Evolutionary conservation across 2,113 vertebrate genomes (phyloP).

Genomic region (Calyptommatus sinebrachiatus): DNA sequence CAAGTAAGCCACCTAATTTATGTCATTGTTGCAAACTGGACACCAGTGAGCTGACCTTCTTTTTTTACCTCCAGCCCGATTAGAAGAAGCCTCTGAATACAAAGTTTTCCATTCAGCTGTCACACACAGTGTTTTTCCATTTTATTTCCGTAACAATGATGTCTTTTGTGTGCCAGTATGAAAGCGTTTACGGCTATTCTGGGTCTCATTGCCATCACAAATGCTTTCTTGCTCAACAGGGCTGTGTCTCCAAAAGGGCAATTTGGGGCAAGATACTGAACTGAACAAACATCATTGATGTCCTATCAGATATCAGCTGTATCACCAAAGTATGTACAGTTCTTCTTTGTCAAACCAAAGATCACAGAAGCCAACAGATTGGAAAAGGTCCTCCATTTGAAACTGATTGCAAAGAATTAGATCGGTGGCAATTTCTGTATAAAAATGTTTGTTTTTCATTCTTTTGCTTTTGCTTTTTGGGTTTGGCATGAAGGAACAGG

Average conservation of each 20-base stretch:
- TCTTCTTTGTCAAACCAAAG: background rate
- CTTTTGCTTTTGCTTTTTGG: too few species aligned
- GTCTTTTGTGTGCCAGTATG: background rate
- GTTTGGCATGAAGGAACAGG: too few species aligned
- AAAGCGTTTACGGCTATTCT: background rate
- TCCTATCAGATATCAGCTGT: background rate
- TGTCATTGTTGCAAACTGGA: background rate
- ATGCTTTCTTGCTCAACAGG: background rate
- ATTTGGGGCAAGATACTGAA: background rate
- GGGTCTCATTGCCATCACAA: fast-evolving
- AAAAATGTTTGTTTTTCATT: too few species aligned
- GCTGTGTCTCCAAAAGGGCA: background rate
- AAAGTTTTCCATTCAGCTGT: background rate
- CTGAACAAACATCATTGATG: background rate
- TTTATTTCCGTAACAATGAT: background rate
- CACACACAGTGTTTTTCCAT: background rate
- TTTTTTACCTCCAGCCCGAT: background rate
- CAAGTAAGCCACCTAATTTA: too few species aligned
- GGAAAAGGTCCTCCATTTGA: background rate
- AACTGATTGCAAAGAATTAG: background rate
- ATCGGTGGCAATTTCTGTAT: too few species aligned
- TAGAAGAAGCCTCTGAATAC: background rate
- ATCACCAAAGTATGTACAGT: background rate
- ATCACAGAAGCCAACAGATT: background rate
- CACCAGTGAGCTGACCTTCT: background rate